Conservation (phyloP, 2,888 invertebrate species). For the Eilema caniola region DNA sequence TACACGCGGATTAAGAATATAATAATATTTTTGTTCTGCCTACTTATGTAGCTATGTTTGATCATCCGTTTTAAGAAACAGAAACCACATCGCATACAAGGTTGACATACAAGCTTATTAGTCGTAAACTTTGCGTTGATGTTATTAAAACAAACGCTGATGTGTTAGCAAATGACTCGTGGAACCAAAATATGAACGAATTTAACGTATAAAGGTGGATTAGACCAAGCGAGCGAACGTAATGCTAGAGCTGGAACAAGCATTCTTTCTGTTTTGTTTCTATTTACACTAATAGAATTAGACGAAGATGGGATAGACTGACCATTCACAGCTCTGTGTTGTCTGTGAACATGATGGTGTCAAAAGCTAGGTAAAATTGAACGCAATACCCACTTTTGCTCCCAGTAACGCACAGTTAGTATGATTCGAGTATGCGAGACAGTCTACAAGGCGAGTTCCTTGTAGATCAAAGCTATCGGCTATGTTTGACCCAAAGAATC, state of each 20-base stretch:
- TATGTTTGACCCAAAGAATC: not conserved
- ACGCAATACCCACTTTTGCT: not conserved
- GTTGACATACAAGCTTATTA: conserved; percentile 2
- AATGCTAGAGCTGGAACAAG: no score
- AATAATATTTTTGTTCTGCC: not conserved
- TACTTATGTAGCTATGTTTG: not conserved
- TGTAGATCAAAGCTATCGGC: not conserved
- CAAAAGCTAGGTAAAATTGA: not conserved
- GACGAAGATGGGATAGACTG: no score
- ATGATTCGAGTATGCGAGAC: not conserved
- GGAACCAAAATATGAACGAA: not conserved
- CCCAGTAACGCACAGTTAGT: not conserved
- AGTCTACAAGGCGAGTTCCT: not conserved
- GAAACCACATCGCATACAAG: not conserved
- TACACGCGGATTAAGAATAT: not conserved
- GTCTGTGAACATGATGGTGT: not conserved
- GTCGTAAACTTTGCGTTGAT: conserved; percentile 3
- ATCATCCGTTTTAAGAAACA: not conserved
- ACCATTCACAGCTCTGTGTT: not conserved
- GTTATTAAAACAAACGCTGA: conserved; percentile 2
- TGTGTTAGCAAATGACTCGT: not conserved
- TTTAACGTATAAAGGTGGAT: not conserved
- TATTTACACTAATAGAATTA: no score
- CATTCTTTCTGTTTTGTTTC: no score
- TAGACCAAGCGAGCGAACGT: no score